A percentile compares a stretch with the other conserved stretches of the same genome.
Conservation (phyloP, 1,140 invertebrate species). For the Heliconius congener region DNA sequence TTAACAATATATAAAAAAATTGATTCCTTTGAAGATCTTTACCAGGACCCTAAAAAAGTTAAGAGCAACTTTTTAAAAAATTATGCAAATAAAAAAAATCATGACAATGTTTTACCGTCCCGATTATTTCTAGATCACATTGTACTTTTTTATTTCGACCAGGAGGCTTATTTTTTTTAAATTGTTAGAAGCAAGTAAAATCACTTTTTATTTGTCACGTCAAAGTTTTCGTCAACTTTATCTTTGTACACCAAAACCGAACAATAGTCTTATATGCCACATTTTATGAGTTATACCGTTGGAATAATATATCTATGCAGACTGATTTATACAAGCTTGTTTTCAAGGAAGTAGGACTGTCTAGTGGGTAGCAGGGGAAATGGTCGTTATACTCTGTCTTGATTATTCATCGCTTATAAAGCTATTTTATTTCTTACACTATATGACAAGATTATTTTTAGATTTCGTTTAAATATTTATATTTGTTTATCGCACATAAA, state of each 20-base stretch:
- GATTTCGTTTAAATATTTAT: neutral
- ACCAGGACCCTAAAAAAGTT: neutral
- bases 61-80: neutral
- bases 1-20: constrained; percentile 18
- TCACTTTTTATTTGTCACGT: too few relatives aligned
- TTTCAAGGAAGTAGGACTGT: neutral
- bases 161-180: too few relatives aligned
- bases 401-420: neutral
- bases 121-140: too few relatives aligned
- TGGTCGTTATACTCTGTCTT: neutral
- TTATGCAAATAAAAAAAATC: too few relatives aligned
- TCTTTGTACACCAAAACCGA: neutral
- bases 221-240: neutral
- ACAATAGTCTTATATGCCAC: neutral
- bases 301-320: neutral
- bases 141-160: too few relatives aligned
- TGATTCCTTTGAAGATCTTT: constrained; percentile 9
- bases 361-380: neutral
- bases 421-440: neutral
- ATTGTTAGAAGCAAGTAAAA: neutral
- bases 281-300: neutral
- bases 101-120: too few relatives aligned
- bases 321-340: neutral
- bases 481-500: neutral
- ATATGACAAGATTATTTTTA: neutral